A percentile compares a stretch with the other conserved stretches of the same genome.
Conservation (phyloP, 2,797 vertebrate genomes). For the Odontamblyopus rebecca region DNA sequence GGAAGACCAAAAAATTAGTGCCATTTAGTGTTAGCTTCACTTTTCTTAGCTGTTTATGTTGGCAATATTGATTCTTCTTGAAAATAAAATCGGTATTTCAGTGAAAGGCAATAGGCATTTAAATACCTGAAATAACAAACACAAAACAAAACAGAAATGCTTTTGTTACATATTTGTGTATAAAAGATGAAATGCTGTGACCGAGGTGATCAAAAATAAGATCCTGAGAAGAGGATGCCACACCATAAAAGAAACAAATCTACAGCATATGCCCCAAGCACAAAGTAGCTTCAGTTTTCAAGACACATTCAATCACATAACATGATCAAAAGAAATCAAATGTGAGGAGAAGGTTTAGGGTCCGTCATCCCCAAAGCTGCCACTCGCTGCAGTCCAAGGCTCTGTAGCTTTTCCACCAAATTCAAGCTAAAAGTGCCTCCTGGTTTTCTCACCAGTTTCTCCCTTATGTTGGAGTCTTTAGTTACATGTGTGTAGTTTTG, state of each 20-base stretch:
- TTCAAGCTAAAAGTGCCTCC: slow-evolving; percentile 79
- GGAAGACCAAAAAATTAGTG: slow-evolving; percentile 52
- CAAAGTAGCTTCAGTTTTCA: slow-evolving; percentile 39
- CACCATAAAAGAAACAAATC: slow-evolving; percentile 40
- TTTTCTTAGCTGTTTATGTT: slow-evolving; percentile 37
- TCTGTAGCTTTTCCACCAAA: slow-evolving; percentile 81
- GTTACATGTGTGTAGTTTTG: slow-evolving; percentile 14
- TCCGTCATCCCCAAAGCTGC: slow-evolving; percentile 71
- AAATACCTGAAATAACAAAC: slow-evolving; percentile 52
- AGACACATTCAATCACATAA: slow-evolving; percentile 43
- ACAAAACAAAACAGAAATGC: slow-evolving; percentile 39
- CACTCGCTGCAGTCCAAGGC: slow-evolving; percentile 80
- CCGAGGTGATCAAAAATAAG: slow-evolving; percentile 25
- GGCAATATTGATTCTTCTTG: slow-evolving; percentile 36
- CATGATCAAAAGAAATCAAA: slow-evolving; percentile 48
- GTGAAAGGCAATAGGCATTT: slow-evolving; percentile 19
- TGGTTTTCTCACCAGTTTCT: slow-evolving; percentile 7
- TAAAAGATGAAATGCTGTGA: slow-evolving; percentile 34
- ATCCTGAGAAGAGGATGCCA: slow-evolving; percentile 61
- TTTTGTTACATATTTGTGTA: slow-evolving; percentile 28
- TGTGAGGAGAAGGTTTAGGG: slow-evolving; percentile 21
- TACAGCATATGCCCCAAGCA: slow-evolving; percentile 47
- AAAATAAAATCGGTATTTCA: slow-evolving; percentile 19
- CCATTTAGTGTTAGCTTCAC: slow-evolving; percentile 41
- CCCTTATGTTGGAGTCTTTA: slow-evolving; percentile 14